These are phyloP conservation scores for Strigamia crassipes DNA, from an alignment of 2,888 invertebrate genomes.

Conservation along the genomic window DNA sequence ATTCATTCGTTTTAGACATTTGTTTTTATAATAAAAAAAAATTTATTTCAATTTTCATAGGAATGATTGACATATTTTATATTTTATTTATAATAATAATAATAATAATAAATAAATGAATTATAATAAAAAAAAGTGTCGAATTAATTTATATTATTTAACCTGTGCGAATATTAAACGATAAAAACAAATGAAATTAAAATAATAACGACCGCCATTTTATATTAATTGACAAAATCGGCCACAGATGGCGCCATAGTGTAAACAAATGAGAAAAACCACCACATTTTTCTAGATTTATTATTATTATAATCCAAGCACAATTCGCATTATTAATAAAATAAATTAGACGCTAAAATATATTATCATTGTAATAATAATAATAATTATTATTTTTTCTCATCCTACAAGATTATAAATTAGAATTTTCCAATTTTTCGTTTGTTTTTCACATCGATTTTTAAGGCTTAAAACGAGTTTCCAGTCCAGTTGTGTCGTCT, in stretches of 20 bases:
- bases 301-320: background rate
- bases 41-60: too few relatives aligned
- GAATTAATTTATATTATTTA: background rate
- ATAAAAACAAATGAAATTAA: background rate
- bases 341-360: slow-evolving; percentile 37
- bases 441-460: background rate
- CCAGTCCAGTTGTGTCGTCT: background rate
- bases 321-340: slow-evolving; percentile 12
- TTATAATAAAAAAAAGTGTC: background rate
- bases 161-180: background rate
- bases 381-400: slow-evolving; percentile 20
- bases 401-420: slow-evolving; percentile 41
- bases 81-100: background rate
- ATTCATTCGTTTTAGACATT: background rate
- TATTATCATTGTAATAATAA: slow-evolving; percentile 38
- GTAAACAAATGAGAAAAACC: background rate
- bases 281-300: background rate
- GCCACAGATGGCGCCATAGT: background rate
- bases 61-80: background rate
- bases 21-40: too few relatives aligned
- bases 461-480: background rate
- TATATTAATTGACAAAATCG: background rate
- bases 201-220: background rate
- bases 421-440: background rate
- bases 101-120: background rate